Evolutionary conservation across 2,113 vertebrate species (phyloP).

Genomic region (Mellivora capensis): DNA sequence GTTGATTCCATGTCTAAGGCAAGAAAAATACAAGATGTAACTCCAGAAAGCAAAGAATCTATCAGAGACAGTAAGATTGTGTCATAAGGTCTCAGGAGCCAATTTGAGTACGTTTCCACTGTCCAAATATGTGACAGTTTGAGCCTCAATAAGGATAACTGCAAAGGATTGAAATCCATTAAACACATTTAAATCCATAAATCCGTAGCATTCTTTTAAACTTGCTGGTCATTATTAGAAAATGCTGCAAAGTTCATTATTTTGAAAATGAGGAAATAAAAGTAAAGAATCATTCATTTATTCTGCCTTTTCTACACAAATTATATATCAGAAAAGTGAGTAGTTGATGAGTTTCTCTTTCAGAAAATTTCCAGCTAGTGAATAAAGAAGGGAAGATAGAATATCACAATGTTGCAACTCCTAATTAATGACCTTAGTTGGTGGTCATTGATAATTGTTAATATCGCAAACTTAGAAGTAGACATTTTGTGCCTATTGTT

Average conservation of each 20-base stretch:
- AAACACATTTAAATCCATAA: background rate
- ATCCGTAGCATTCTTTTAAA: background rate
- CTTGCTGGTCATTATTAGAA: background rate
- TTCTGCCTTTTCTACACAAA: background rate
- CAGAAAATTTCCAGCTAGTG: background rate
- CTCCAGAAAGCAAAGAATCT: background rate
- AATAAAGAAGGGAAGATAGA: background rate
- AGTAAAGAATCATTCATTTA: background rate
- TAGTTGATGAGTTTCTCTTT: background rate
- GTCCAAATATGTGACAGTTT: background rate
- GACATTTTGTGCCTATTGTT: background rate
- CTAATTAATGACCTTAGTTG: background rate
- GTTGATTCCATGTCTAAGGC: background rate
- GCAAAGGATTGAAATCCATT: background rate
- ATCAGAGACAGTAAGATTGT: background rate
- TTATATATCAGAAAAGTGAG: background rate
- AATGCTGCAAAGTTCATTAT: background rate
- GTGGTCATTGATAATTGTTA: background rate
- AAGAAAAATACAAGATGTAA: background rate
- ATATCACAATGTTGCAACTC: background rate
- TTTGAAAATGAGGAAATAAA: background rate
- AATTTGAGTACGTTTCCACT: constrained; percentile 7
- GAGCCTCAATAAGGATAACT: background rate
- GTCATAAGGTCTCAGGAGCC: background rate
- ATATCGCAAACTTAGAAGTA: background rate